phyloP scores from a whole-genome alignment of 2,113 vertebrate genomes.

The Leptobrachium ailaonicum region DNA sequence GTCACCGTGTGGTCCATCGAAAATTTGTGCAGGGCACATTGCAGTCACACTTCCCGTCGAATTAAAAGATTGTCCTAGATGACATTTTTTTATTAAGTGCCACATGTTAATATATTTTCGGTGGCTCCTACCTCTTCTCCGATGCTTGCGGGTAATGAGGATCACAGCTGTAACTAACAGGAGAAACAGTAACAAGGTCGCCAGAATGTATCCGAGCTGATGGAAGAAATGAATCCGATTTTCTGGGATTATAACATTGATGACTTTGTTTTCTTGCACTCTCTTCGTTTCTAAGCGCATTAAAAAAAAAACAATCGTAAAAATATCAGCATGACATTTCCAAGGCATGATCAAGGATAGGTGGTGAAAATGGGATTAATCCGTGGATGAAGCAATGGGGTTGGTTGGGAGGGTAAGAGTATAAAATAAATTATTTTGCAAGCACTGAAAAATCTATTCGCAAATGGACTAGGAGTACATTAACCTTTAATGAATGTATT shows the following conservation, averaged over 20 bases:
- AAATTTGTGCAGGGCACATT: no score
- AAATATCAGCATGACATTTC: not conserved
- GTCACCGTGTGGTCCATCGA: no score
- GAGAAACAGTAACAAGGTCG: constrained; percentile 80
- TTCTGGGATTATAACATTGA: constrained; percentile 90
- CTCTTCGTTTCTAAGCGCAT: constrained; percentile 67
- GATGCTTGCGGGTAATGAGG: constrained; percentile 75
- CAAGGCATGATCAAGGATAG: not conserved
- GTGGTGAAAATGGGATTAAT: no score
- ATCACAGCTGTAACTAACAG: constrained; percentile 75
- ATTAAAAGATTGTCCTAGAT: not conserved
- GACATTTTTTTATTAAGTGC: not conserved
- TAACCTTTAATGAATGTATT: no score
- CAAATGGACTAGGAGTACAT: no score
- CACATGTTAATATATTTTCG: constrained; percentile 12
- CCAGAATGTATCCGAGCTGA: constrained; percentile 90
- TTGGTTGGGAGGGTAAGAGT: no score
- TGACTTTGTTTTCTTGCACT: constrained; percentile 73
- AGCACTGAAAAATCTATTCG: no score
- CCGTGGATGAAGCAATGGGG: no score
- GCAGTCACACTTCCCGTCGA: not conserved
- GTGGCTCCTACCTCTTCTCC: constrained; percentile 74
- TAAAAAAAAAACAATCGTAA: constrained; percentile 12
- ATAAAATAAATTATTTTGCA: no score
- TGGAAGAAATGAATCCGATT: constrained; percentile 81